phyloP scores from a whole-genome alignment of 2,888 invertebrate species.

The Chelonus formosanus region DNA sequence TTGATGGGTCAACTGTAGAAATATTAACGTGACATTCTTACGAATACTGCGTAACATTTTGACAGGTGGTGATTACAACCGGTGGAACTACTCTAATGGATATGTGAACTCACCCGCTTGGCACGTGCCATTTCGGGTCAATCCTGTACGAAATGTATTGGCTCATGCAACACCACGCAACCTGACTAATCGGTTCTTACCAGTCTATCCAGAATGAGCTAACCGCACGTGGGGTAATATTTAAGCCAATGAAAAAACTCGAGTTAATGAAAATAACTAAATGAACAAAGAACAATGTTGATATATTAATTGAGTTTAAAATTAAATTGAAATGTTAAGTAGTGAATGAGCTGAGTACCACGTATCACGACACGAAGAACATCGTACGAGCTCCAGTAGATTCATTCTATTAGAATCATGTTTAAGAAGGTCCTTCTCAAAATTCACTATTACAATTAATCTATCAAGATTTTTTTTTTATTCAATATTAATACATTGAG shows the following conservation, averaged over 20 bases:
- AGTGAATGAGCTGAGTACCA: constrained; percentile 43
- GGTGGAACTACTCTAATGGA: constrained; percentile 64
- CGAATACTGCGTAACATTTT: constrained; percentile 52
- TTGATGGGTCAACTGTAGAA: constrained; percentile 7
- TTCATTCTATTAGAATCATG: constrained; percentile 19
- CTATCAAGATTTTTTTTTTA: constrained; percentile 17
- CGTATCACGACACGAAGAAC: constrained; percentile 44
- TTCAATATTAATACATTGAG: background rate
- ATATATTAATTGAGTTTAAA: constrained; percentile 10
- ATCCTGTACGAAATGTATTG: constrained; percentile 65
- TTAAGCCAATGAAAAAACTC: constrained; percentile 13
- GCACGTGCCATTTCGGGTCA: constrained; percentile 63
- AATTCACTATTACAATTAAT: background rate
- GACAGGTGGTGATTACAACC: constrained; percentile 65
- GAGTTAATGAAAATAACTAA: constrained; percentile 22
- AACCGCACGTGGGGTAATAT: constrained; percentile 30
- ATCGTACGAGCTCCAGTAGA: background rate
- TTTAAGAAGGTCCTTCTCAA: constrained; percentile 21
- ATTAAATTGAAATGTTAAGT: background rate
- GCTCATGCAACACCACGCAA: constrained; percentile 65
- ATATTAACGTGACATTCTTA: constrained; percentile 42
- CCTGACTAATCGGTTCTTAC: constrained; percentile 64
- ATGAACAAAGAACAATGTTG: background rate
- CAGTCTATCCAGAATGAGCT: constrained; percentile 55
- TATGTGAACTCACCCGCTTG: constrained; percentile 64